Base-by-base conservation (phyloP, 2,888 invertebrate genomes). In the Napeogenes sylphis region DNA sequence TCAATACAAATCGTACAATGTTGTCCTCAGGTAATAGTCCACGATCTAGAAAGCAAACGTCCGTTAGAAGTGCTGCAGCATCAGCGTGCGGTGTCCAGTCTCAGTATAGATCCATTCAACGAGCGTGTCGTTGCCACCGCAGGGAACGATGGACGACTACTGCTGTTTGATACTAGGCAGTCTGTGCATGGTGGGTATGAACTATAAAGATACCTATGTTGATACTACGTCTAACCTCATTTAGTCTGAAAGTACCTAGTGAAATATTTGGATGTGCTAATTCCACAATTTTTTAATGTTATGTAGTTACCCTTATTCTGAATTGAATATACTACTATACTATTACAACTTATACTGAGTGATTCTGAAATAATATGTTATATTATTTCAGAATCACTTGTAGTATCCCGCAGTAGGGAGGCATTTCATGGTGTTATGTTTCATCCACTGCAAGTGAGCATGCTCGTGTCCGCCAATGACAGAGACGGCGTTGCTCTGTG, bases 361-460 rank as follows among this genome's bases (percentile, higher is more conserved):
- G 21, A 21, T 21, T 21, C 21, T 21, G 42, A 10, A 3, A 30
- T 47, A 3, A 46, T n/a, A 47, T 53, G 54, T 47, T 4, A 54
- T 6, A 46, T 12, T 56, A 62, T 95, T 75, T 92, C 94, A 76
- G 94, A 94, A 79, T 89, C 87, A 0, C 66, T 91, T 73, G 87
- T 90, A 61, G 83, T 91, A 78, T 82, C 89, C 0, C 87, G 90
- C 59, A 90, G 90, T 70, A 79, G 90, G n/a, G 90, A 87, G 68
- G 83, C 97, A n/a, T 98, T 97, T 89, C 98, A 98, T 85, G 96
- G 97, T n/a, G 98, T 98, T 46, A 96, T 96, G 94, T 98, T 95
- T 84, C 97, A 98, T 86, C 98, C 98, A 0, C 89, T 92, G 33
- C 97, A 97, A 76, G 92, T 95, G 0, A 92, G 94, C 73, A 92